These are phyloP conservation scores for Telmatochromis brichardi DNA, from an alignment of 2,113 vertebrate genomes.

Conservation along the genomic window DNA sequence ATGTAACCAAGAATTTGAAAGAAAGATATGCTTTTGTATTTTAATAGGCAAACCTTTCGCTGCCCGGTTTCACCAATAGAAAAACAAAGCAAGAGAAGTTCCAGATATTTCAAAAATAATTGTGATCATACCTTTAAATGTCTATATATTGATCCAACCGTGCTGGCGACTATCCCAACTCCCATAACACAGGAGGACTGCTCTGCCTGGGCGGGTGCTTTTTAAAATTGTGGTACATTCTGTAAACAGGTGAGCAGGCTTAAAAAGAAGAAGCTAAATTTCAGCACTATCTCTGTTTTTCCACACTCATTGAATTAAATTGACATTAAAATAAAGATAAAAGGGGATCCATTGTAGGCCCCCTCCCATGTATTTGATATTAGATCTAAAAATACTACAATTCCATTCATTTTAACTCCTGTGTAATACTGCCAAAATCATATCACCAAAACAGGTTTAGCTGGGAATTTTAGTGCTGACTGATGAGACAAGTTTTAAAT, in stretches of 20 bases:
- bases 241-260: background rate
- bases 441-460: background rate
- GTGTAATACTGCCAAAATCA: background rate
- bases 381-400: background rate
- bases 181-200: background rate
- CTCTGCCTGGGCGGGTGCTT: background rate
- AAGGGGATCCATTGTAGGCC: background rate
- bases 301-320: background rate
- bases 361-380: background rate
- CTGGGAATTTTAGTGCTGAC: background rate
- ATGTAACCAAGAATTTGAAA: background rate
- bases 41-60: background rate
- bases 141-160: background rate
- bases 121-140: background rate
- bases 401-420: background rate
- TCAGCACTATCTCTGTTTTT: background rate
- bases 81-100: background rate
- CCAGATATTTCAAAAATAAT: background rate
- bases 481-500: background rate
- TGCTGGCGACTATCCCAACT: background rate
- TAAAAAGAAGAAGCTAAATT: background rate
- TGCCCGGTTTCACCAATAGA: background rate
- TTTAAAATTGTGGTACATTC: background rate
- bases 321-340: background rate
- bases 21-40: background rate